Evolutionary conservation across 2,113 vertebrate species (phyloP), one percentile per base, ranked within the genome.

Genomic region (Chionis minor): DNA sequence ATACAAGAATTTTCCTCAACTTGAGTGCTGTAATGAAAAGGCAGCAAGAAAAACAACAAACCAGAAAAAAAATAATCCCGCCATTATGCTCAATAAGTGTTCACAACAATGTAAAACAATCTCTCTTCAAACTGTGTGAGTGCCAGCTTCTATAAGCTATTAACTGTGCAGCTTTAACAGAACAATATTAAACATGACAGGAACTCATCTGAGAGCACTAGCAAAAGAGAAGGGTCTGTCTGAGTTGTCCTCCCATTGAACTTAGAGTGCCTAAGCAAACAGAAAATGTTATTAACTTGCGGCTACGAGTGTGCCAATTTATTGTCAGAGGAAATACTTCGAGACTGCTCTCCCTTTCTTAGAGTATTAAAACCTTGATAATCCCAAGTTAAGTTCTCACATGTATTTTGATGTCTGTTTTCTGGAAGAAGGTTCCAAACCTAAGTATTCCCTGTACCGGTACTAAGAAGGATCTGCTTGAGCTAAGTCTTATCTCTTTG

Each of bases 211-310:
- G 75, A 67, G 79, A 87, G 51, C 56, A 58, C 72, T 52, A 40
- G 5, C 32, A 71, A 73, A 74, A 77, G 61, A 55, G 80, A 79
- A 92, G 9, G 27, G 72, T 72, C 88, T 87, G 63, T 90, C 12
- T 69, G 89, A 62, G 59, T 81, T 97, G 93, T 97, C 93, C 94
- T 98, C 71, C 30, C 1, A 5, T 72, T 97, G 96, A 98, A 98
- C 92, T 97, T 96, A 88, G 2, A 90, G 81, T 61, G 49, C 47
- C 78, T 92, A 91, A 96, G 54, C 96, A 96, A 97, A 97, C 52
- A 96, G 52, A 97, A 97, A 96, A 78, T 80, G 27, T 77, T 45
- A 87, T 95, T 95, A 94, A 77, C 58, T 73, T 73, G 20, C 45
- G 75, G 42, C 51, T 77, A 47, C 0, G 0, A 82, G 15, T 14